Base-by-base conservation (phyloP, 1,140 invertebrate genomes). In the Zelostemma sp. region DNA sequence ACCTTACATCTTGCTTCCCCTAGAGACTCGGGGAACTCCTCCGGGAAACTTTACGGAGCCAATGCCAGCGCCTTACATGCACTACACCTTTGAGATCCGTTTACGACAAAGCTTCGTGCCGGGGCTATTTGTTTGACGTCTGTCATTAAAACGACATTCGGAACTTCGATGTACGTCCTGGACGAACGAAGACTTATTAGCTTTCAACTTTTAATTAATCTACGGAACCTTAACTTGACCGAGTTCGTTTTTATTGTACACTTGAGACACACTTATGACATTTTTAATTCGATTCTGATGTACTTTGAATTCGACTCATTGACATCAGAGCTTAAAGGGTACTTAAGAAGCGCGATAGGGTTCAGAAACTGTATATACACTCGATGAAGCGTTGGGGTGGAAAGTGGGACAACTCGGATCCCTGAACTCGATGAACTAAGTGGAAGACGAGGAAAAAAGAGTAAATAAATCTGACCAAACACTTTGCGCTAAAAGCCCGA, bases 291-390 rank as follows among this genome's bases (percentile, higher is more conserved):
- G 33, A 35, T 5, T 35, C 33, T 35, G 2, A 11, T n/a, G 33
- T 9, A 35, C 2, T n/a, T 35, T n/a, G 33, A n/a, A 35, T 35
- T 6, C 33, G 11, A n/a, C 33, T 51, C 69, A 64, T 69, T 69
- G 72, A 67, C 49, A 61, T 48, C 33, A 56, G 64, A 68, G 78
- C 79, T 80, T 75, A 77, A 79, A 35, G 80, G 80, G 79, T 74
- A 68, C 76, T 75, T 70, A 51, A 72, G 74, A 66, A 67, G 66
- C 60, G 56, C 68, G 65, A 71, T 62, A 63, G 35, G 43, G 58
- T 50, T 54, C 61, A 50, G 46, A 51, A 62, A n/a, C n/a, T 19
- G 19, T 41, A 18, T 40, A 60, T 53, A 51, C 41, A 11, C 33
- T n/a, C 16, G 55, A 65, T 56, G 47, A 11, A 18, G 21, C 9